Conservation (phyloP, 1,140 invertebrate genomes). For the Drosophila funebris region DNA sequence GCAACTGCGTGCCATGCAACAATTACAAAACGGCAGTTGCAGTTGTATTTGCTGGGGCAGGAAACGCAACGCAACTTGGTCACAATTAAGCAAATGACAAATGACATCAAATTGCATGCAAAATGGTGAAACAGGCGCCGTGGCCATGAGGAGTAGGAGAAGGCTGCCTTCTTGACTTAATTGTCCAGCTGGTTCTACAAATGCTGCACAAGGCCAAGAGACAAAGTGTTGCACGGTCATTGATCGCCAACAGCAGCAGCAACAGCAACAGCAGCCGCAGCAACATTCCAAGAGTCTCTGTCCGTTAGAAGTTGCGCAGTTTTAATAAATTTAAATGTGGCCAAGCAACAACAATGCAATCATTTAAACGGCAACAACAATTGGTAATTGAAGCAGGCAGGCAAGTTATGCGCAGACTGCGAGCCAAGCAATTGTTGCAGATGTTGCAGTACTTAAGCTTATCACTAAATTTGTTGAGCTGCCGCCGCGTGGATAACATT, state of each 20-base stretch:
- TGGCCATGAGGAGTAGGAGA: slow-evolving; percentile 10
- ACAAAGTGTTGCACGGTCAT: slow-evolving; percentile 54
- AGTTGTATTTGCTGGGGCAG: slow-evolving; percentile 22
- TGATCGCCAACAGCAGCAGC: slow-evolving; percentile 53
- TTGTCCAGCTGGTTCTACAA: slow-evolving; percentile 9
- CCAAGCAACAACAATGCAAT: slow-evolving; percentile 51
- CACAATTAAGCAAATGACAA: slow-evolving; percentile 82
- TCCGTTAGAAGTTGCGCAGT: slow-evolving; percentile 71
- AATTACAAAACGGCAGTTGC: slow-evolving; percentile 52
- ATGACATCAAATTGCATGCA: slow-evolving; percentile 79
- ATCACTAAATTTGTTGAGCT: slow-evolving; percentile 61
- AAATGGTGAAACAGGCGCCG: slow-evolving; percentile 55
- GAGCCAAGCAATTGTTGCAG: slow-evolving; percentile 26
- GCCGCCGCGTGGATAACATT: slow-evolving; percentile 28
- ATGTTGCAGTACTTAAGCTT: slow-evolving; percentile 47
- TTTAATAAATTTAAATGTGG: slow-evolving; percentile 82
- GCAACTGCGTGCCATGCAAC: slow-evolving; percentile 45
- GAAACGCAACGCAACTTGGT: slow-evolving; percentile 49
- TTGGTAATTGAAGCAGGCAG: slow-evolving; percentile 68
- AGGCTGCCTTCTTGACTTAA: slow-evolving; percentile 19
- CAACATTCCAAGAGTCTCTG: slow-evolving; percentile 54
- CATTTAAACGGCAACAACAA: slow-evolving; percentile 71
- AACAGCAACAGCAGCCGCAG: slow-evolving; percentile 20
- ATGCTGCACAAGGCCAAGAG: slow-evolving; percentile 20
- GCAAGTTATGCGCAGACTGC: slow-evolving; percentile 44